Evolutionary conservation across 1,140 invertebrate species (phyloP), one percentile per base, ranked within the genome.

Genomic region (Orchestia grillus): DNA sequence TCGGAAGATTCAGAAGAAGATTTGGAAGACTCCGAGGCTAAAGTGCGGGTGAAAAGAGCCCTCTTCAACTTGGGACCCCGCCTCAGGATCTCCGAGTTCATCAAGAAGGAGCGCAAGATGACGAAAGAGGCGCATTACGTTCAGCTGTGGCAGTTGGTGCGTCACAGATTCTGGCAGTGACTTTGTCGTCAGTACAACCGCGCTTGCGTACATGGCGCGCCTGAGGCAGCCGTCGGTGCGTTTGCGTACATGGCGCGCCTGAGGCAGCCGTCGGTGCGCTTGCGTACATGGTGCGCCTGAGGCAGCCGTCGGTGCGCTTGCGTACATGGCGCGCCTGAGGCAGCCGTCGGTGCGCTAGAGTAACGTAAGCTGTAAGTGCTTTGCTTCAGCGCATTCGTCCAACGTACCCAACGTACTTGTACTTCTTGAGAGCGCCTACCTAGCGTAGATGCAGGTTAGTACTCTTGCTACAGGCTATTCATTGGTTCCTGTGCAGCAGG

Each of bases 71-170:
- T 90, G 15, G 88, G 88, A 15, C 88, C 88, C 15, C n/a, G 88
- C 15, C 88, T 90, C 28, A 90, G 88, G 88, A 44, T 90, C 11
- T 23, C n/a, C 4, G 43, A 90, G 15, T 90, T 90, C 88, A 42
- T 90, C n/a, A 90, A 90, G 88, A 90, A 42, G 43, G 88, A 90
- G 88, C 88, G 88, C 88, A 90, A 90, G 88, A 90, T 90, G 88
- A 90, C 88, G 41, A 41, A 44, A 90, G 88, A 90, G 36, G 43
- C 11, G 88, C 88, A 44, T 44, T 90, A 90, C 88, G 3, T 90
- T 28, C 41, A 90, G 41, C 88, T 90, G 41, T 90, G 88, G 88
- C 88, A 36, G 43, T 4, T 41, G 88, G 88, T 90, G 88, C 88
- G 88, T 90, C n/a, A 42, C 43, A 4, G 42, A 41, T 42, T 77